Evolutionary conservation across 1,140 invertebrate species (phyloP).

Genomic region (Drosophila asahinai): DNA sequence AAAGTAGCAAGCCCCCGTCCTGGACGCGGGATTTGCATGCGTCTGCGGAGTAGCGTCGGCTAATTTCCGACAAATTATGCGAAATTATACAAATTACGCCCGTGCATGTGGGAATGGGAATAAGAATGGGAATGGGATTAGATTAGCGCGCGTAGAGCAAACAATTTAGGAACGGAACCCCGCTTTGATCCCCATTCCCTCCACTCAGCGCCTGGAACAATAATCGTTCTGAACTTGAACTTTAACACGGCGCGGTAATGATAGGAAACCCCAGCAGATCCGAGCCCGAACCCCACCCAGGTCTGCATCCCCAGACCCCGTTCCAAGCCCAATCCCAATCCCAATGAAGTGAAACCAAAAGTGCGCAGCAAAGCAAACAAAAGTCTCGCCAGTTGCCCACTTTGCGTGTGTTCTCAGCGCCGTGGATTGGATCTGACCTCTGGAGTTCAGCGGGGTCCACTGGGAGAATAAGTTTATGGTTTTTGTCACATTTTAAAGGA

Average conservation of each 20-base stretch:
- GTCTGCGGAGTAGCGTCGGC: slow-evolving; percentile 28
- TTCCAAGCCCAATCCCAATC: slow-evolving; percentile 1
- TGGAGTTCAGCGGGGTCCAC: slow-evolving; percentile 42
- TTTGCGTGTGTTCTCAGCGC: slow-evolving; percentile 80
- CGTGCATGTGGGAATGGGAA: slow-evolving; percentile 46
- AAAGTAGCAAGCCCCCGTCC: slow-evolving; percentile 30
- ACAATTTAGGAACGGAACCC: slow-evolving; percentile 34
- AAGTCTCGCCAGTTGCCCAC: slow-evolving; percentile 67
- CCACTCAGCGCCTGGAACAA: slow-evolving; percentile 33
- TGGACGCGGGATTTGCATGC: slow-evolving; percentile 32
- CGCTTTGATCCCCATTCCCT: neutral
- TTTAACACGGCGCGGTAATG: slow-evolving; percentile 67
- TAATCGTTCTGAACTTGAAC: slow-evolving; percentile 80
- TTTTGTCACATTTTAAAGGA: neutral
- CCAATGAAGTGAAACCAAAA: slow-evolving; percentile 78
- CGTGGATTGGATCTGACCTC: slow-evolving; percentile 63
- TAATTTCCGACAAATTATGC: slow-evolving; percentile 68
- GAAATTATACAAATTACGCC: slow-evolving; percentile 71
- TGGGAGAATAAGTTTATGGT: slow-evolving; percentile 15
- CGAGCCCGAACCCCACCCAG: slow-evolving; percentile 1
- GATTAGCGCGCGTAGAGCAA: slow-evolving; percentile 38
- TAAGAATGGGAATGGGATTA: slow-evolving; percentile 43
- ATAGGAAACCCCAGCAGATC: slow-evolving; percentile 34
- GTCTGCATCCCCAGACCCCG: neutral
- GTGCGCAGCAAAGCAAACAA: slow-evolving; percentile 70